Evolutionary conservation across 2,888 invertebrate species (phyloP), one percentile per base, ranked within the genome.

Genomic region (Euzetes globulus): DNA sequence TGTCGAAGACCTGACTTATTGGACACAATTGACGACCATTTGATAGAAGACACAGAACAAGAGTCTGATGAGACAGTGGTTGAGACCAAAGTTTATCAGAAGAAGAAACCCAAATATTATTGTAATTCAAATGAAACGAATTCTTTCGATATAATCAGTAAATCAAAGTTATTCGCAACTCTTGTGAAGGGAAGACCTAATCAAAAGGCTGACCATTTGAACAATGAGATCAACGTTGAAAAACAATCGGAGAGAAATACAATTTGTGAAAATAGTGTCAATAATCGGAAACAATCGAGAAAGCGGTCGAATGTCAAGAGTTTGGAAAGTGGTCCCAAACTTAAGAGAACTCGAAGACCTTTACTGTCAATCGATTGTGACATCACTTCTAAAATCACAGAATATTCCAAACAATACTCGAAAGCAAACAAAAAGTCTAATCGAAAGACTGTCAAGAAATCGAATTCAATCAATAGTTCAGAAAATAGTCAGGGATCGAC

Each of bases 311-410:
- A 4, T 15, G 52, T 47, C 9, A 15, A 52, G 19, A 52, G 19
- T n/a, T 13, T n/a, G 52, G 4, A 41, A 41, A 13, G 41, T 41
- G 41, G 13, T 13, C 41, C 41, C 1, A 41, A 41, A 11, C 1
- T 29, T 15, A 25, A 25, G 15, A 55, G 25, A 11, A 25, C 2
- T 25, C 29, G 37, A 65, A 65, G 27, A 1, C 70, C 45, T 27
- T 47, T 47, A 25, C 19, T 70, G 15, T 45, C 45, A 22, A 70
- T 70, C 15, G 70, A 70, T 70, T 70, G 22, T 45, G 70, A 70
- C 13, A 70, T 70, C 15, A 70, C 11, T 47, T 45, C 45, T 1
- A 47, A 41, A 22, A 70, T 70, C 2, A 47, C 9, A 47, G 47
- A 70, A 70, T 70, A 70, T 45, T 41, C 41, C 3, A 70, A 70